phyloP scores from a whole-genome alignment of 2,797 vertebrate genomes.

The Hippocampus kuda region DNA sequence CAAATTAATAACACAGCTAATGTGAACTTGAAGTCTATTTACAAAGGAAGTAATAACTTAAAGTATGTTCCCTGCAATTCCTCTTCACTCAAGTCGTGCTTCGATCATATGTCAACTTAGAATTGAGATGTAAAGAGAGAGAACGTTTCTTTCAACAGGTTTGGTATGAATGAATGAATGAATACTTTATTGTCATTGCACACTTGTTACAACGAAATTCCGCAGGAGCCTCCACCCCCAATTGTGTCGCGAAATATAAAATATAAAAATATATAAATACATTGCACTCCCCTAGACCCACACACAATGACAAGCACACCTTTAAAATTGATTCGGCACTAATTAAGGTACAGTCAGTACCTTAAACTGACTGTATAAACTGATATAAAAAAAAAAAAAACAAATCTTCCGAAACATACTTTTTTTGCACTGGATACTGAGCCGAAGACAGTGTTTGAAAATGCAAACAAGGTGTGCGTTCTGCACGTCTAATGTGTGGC shows the following conservation, averaged over 20 bases:
- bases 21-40: slow-evolving; percentile 22
- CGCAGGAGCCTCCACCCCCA: no score
- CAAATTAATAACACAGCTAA: slow-evolving; percentile 22
- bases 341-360: no score
- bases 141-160: neutral
- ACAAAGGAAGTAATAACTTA: slow-evolving; percentile 31
- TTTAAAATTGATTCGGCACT: no score
- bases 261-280: no score
- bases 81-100: slow-evolving; percentile 5
- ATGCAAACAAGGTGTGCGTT: slow-evolving; percentile 3
- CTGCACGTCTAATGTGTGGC: slow-evolving; percentile 17
- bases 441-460: slow-evolving; percentile 27
- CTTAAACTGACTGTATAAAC: no score
- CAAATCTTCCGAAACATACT: slow-evolving; percentile 5
- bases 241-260: no score
- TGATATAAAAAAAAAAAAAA: neutral
- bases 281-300: no score
- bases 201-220: no score
- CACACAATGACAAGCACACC: no score
- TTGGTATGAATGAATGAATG: no score
- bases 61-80: slow-evolving; percentile 22
- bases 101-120: slow-evolving; percentile 4
- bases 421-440: slow-evolving; percentile 5
- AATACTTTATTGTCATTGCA: no score
- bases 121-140: slow-evolving; percentile 7